phyloP scores from a whole-genome alignment of 1,140 invertebrate species.

The Ectropis grisescens region DNA sequence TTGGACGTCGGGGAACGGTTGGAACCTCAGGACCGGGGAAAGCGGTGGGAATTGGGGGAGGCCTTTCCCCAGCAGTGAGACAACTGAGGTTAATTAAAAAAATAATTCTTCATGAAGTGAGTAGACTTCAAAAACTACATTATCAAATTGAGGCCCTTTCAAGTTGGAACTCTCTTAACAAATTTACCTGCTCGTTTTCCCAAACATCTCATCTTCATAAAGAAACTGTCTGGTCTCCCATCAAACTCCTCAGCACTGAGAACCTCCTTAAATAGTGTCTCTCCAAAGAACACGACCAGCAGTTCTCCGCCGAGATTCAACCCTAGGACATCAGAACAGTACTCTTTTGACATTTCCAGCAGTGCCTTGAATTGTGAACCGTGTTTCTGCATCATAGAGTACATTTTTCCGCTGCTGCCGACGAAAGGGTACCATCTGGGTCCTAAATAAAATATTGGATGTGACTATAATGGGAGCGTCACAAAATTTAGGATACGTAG shows the following conservation, averaged over 20 bases:
- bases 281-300: constrained; percentile 74
- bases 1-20: too few species aligned
- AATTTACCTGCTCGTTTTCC: constrained; percentile 74
- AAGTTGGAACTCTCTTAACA: too few species aligned
- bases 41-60: too few species aligned
- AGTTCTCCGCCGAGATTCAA: constrained; percentile 76
- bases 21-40: too few species aligned
- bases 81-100: too few species aligned
- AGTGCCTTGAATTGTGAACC: constrained; percentile 77
- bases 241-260: constrained; percentile 77
- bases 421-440: constrained; percentile 77
- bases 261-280: constrained; percentile 67
- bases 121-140: too few species aligned
- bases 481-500: too few species aligned
- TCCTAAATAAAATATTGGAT: constrained; percentile 70
- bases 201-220: constrained; percentile 77
- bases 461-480: too few species aligned
- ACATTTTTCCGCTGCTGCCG: constrained; percentile 74
- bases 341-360: constrained; percentile 70
- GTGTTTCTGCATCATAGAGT: constrained; percentile 62
- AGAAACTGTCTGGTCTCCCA: constrained; percentile 81
- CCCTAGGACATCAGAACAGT: constrained; percentile 76
- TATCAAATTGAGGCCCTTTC: too few species aligned
- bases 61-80: too few species aligned
- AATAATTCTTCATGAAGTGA: too few species aligned